Base-by-base conservation (phyloP, 2,888 invertebrate species). In the Latrodectus hesperus region DNA sequence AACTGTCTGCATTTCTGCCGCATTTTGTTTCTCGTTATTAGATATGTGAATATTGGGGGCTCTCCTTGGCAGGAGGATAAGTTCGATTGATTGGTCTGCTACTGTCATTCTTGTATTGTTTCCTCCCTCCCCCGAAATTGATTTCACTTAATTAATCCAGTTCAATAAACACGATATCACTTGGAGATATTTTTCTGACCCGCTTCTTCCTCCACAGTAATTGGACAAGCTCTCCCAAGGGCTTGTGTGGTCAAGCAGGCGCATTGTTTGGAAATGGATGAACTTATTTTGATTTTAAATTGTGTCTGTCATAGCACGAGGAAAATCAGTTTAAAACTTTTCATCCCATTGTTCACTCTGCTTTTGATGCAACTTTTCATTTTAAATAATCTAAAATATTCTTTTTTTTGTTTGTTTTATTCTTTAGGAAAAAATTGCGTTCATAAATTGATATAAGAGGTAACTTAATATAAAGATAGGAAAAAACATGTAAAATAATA, bases 1-100 rank as follows among this genome's bases (percentile, higher is more conserved):
- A 77, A 77, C 81, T 87, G 81, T 87, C 86, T 81, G 76, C 86
- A 77, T 81, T 80, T 86, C 86, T 86, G 80, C 76, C 71, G 86
- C 81, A 87, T 72, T 87, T 87, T 81, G 81, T 87, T 81, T 86
- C 80, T 86, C 75, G 70, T 78, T 83, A 83, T 83, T 83, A 75
- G 82, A 75, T 83, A 60, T 26, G 70, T 55, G 75, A 11, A 71
- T 67, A 11, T 67, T 65, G 70, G 78, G 53, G 10, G 10, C n/a
- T 12, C 60, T 60, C n/a, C 60, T 60, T 60, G 60, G 12, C 60
- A 60, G 60, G 60, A 60, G n/a, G 60, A 60, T 60, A 60, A 60
- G 14, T 60, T 60, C 51, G 71, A 49, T 26, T 26, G 68, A 68
- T 71, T 49, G 71, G 71, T 71, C 26, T 68, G 22, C 68, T 17